Base-by-base conservation (phyloP, 1,140 invertebrate species). In the Papilio xuthus region DNA sequence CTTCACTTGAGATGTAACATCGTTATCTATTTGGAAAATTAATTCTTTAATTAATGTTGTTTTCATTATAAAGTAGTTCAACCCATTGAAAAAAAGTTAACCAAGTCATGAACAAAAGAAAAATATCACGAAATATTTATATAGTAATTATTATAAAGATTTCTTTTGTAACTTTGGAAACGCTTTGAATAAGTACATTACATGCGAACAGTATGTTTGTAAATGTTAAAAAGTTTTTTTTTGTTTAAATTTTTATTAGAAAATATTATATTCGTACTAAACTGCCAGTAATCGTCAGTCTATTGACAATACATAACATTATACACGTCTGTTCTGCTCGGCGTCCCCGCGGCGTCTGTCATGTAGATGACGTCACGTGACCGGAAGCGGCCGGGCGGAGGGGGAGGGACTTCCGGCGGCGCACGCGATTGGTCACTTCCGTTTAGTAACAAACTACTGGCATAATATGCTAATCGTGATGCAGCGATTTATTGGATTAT, bases 311-410 rank as follows among this genome's bases (percentile, higher is more conserved):
- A 85, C 74, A 73, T n/a, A n/a, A n/a, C 82, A 83, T 74, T 73
- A 80, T 76, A 78, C 79, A 83, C 88, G 87, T 87, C 88, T 80
- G 83, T 80, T 81, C 85, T 85, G 78, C 78, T 78, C 80, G 79
- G 78, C 83, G 86, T 80, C 86, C 83, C 77, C 79, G 85, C 78
- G 26, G 79, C 89, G 82, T 91, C 87, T 92, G 89, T 92, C 90
- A 93, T 92, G 89, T 91, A 91, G 91, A 93, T 92, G 91, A 91
- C 89, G 91, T 92, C 92, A 92, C 92, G 91, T 87, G 92, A 90
- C 92, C 91, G 91, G 92, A 92, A 89, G 88, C 87, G 23, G 86
- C 89, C 86, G 88, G 84, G 87, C 86, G 83, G 87, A 78, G 86
- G 88, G 89, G 91, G 90, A 84, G 86, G 90, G 82, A 85, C 85